Percentiles rank a stretch among this genome's conserved stretches.
phyloP scores from a whole-genome alignment of 2,888 invertebrate genomes.

The Digitonthophagus gazella region DNA sequence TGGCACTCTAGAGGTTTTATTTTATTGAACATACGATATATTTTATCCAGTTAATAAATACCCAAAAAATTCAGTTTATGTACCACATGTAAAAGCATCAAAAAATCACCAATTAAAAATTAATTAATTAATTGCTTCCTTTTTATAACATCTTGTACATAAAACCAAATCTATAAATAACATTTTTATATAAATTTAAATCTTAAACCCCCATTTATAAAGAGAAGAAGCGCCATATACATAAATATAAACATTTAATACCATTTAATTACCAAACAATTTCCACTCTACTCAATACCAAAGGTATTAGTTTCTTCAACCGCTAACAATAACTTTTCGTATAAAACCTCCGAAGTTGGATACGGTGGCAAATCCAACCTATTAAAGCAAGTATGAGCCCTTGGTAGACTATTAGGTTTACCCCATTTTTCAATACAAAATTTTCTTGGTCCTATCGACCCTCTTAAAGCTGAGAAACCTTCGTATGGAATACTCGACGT shows the following conservation, averaged over 20 bases:
- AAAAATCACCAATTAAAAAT: too few relatives aligned
- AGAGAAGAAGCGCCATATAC: too few relatives aligned
- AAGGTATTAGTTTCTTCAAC: constrained; percentile 96
- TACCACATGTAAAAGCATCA: too few relatives aligned
- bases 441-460: constrained; percentile 91
- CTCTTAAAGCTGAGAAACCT: constrained; percentile 91
- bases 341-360: constrained; percentile 85
- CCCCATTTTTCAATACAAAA: constrained; percentile 99
- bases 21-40: too few relatives aligned
- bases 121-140: too few relatives aligned
- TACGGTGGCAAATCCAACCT: constrained; percentile 94
- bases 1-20: too few relatives aligned
- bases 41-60: too few relatives aligned
- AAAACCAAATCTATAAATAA: too few relatives aligned
- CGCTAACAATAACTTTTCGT: constrained; percentile 88
- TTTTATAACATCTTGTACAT: too few relatives aligned
- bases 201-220: too few relatives aligned
- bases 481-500: constrained; percentile 98
- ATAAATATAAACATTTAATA: neutral
- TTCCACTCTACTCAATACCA: constrained; percentile 81
- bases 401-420: constrained; percentile 86
- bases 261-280: neutral
- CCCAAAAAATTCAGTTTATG: too few relatives aligned
- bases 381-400: constrained; percentile 98
- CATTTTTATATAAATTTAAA: too few relatives aligned